Evolutionary conservation across 2,797 vertebrate species (phyloP).

Genomic region (Iguana delicatissima): DNA sequence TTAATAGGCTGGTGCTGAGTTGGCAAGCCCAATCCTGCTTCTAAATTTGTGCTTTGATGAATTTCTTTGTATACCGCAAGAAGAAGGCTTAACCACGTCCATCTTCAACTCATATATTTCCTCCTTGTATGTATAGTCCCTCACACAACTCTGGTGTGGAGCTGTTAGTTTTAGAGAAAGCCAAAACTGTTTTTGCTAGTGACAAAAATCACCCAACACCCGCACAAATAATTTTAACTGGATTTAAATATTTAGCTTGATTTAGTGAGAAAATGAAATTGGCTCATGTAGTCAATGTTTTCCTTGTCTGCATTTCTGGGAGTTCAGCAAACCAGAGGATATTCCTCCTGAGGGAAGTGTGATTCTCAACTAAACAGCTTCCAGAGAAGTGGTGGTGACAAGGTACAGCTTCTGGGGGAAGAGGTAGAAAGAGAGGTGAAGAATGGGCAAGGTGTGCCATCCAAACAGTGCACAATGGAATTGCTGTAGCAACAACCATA

Average conservation of each 20-base stretch:
- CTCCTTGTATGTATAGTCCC: background rate
- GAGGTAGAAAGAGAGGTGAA: background rate
- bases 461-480: constrained; percentile 68
- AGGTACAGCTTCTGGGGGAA: constrained; percentile 59
- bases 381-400: constrained; percentile 75
- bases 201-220: constrained; percentile 79
- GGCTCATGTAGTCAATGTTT: constrained; percentile 72
- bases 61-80: background rate
- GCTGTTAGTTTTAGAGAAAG: constrained; percentile 67
- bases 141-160: constrained; percentile 31
- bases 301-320: constrained; percentile 72
- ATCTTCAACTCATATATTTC: constrained; percentile 13
- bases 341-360: constrained; percentile 73
- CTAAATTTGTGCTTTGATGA: constrained; percentile 6
- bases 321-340: constrained; percentile 68
- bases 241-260: constrained; percentile 76
- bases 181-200: constrained; percentile 49
- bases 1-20: background rate
- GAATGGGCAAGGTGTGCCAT: constrained; percentile 65
- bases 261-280: constrained; percentile 79
- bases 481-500: constrained; percentile 69
- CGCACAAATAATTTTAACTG: constrained; percentile 75
- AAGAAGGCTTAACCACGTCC: background rate
- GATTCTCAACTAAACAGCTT: constrained; percentile 66
- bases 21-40: no score